phyloP scores from a whole-genome alignment of 1,140 invertebrate genomes.

The Diorhabda elongata region DNA sequence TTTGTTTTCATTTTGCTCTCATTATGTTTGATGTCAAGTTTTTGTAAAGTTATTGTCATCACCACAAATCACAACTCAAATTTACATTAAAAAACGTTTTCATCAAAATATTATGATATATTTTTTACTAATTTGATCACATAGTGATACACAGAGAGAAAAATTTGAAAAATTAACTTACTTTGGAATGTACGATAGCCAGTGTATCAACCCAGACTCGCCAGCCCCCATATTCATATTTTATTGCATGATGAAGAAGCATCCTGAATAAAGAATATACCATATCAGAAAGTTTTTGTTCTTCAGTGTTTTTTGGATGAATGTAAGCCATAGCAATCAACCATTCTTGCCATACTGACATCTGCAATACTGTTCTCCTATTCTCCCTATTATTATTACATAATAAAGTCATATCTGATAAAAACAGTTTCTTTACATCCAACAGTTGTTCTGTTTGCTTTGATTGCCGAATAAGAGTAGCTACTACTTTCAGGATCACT shows the following conservation, averaged over 20 bases:
- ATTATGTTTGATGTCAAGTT: too few species aligned
- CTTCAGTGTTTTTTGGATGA: constrained; percentile 90
- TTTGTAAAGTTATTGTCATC: too few species aligned
- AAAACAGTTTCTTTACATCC: constrained; percentile 93
- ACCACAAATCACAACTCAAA: too few species aligned
- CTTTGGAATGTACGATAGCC: constrained; percentile 99
- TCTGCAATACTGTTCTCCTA: constrained; percentile 92
- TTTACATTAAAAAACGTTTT: too few species aligned
- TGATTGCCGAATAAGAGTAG: constrained; percentile 93
- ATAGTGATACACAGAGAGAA: too few species aligned
- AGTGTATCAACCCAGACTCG: constrained; percentile 99
- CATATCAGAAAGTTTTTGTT: constrained; percentile 97
- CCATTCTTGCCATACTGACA: constrained; percentile 99
- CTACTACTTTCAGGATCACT: constrained; percentile 98
- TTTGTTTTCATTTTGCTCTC: too few species aligned
- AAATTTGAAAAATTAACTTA: constrained; percentile 44
- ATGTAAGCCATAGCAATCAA: constrained; percentile 98
- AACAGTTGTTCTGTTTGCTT: constrained; percentile 87
- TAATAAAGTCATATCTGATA: constrained; percentile 94
- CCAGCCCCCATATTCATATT: constrained; percentile 99
- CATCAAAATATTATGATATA: too few species aligned
- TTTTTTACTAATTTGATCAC: too few species aligned
- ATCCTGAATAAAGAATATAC: constrained; percentile 96
- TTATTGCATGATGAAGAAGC: constrained; percentile 97
- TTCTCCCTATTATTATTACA: constrained; percentile 98